A percentile compares a stretch with the other conserved stretches of the same genome.
These are phyloP conservation scores for Phalanger gymnotis DNA, from an alignment of 2,797 vertebrate species.

Conservation along the genomic window DNA sequence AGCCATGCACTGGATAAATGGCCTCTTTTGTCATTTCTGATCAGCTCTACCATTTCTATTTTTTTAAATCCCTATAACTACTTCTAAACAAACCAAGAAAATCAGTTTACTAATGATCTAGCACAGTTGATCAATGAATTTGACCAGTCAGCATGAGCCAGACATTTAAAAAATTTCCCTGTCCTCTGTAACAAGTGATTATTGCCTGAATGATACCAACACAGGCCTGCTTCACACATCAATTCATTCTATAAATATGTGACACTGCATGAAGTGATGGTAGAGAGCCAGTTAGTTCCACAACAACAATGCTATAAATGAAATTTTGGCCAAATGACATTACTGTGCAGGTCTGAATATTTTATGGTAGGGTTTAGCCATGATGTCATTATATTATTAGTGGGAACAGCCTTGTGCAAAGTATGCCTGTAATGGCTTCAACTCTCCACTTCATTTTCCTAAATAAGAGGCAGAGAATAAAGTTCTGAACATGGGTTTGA, in stretches of 20 bases:
- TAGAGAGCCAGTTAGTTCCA: background rate
- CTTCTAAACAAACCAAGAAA: conserved; percentile 42
- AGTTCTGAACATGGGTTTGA: background rate
- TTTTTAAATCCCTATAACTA: background rate
- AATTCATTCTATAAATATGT: conserved; percentile 50
- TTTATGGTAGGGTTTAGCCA: background rate
- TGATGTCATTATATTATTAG: background rate
- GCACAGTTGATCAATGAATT: conserved; percentile 39
- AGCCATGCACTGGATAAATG: conserved; percentile 41
- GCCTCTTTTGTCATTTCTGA: conserved; percentile 6
- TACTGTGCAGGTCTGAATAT: background rate
- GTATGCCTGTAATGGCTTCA: background rate
- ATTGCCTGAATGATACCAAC: background rate
- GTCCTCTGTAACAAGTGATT: background rate
- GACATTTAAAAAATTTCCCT: conserved; percentile 10
- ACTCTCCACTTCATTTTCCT: background rate
- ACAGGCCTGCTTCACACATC: background rate
- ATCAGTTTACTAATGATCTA: conserved; percentile 38
- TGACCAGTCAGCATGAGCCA: conserved; percentile 20
- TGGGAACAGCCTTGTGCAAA: background rate
- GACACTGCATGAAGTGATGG: background rate
- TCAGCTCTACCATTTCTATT: background rate
- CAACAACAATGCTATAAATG: background rate
- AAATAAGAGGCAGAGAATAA: background rate
- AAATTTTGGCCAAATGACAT: background rate